Base-by-base conservation (phyloP, 2,797 vertebrate genomes). In the Champsocephalus gunnari region DNA sequence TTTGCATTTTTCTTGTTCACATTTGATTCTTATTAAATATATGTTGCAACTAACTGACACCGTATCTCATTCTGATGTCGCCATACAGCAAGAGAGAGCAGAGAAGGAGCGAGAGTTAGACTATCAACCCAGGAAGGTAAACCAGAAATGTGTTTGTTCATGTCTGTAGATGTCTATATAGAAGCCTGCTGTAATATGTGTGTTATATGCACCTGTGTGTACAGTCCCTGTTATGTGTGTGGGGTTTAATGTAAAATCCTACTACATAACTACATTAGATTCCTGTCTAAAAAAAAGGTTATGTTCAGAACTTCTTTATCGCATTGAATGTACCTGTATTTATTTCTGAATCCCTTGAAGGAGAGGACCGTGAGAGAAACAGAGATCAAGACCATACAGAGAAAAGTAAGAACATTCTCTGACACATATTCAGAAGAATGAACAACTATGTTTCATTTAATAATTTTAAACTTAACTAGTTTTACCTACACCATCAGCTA, bases 41-140 rank as follows among this genome's bases (percentile, higher is more conserved):
- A 16, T 75, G 24, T 51, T 63, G 19, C n/a, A 74, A 66, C 54
- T 73, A 80, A 83, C 74, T 91, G 66, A 86, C 59, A 66, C 9
- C 13, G 1, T 70, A 70, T 83, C 19, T 84, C 45, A 70, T 82
- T 87, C n/a, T 88, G 51, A 64, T 91, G 58, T 91, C 67, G 43
- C 49, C 81, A 67, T 88, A 82, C 92, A 94, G 92, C 93, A 95
- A 89, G 94, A 94, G 88, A 92, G 91, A 93, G 88, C 87, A 80
- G 94, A 92, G 66, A 89, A 89, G 78, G 93, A 94, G 73, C 86
- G 79, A 57, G 93, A 94, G 80, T 83, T 90, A 79, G 93, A 94
- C 79, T 92, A 90, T 82, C 86, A 93, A 67, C 93, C 92, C 51
- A 92, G 88, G 79, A 94, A 95, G 94, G 95, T 94, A 93, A 92